Conservation (phyloP, 2,797 vertebrate genomes). For the Pangasius krempfi region DNA sequence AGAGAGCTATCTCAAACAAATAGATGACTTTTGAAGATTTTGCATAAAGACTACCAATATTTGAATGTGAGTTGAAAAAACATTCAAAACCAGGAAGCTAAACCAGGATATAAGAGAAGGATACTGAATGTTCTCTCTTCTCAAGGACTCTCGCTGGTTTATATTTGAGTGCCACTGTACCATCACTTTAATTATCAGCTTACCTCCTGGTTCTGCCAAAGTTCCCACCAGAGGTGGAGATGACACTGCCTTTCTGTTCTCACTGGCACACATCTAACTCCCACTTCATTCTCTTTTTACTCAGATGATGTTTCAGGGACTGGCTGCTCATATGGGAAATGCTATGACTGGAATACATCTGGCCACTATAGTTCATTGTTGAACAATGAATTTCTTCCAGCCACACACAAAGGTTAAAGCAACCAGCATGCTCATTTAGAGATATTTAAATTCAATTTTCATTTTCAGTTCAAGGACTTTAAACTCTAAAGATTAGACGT, state of each 20-base stretch:
- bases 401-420: constrained; percentile 35
- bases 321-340: not conserved
- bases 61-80: constrained; percentile 2
- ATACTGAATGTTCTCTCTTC: not conserved
- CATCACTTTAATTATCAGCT: constrained; percentile 30
- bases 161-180: constrained; percentile 12
- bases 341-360: constrained; percentile 1
- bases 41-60: constrained; percentile 2
- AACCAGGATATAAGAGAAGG: constrained; percentile 13
- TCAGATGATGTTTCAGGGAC: constrained; percentile 8
- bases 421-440: constrained; percentile 36
- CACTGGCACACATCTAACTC: constrained; percentile 6
- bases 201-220: constrained; percentile 26
- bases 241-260: constrained; percentile 41
- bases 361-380: too few relatives aligned
- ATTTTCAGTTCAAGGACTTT: constrained; percentile 37
- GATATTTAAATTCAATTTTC: constrained; percentile 30
- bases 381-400: constrained; percentile 42
- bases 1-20: not conserved
- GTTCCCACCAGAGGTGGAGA: constrained; percentile 16
- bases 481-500: constrained; percentile 36
- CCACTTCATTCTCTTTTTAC: constrained; percentile 16
- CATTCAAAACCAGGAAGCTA: not conserved
- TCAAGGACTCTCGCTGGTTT: constrained; percentile 5
- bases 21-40: not conserved